phyloP scores from a whole-genome alignment of 1,140 invertebrate species.

The Papilio glaucus region DNA sequence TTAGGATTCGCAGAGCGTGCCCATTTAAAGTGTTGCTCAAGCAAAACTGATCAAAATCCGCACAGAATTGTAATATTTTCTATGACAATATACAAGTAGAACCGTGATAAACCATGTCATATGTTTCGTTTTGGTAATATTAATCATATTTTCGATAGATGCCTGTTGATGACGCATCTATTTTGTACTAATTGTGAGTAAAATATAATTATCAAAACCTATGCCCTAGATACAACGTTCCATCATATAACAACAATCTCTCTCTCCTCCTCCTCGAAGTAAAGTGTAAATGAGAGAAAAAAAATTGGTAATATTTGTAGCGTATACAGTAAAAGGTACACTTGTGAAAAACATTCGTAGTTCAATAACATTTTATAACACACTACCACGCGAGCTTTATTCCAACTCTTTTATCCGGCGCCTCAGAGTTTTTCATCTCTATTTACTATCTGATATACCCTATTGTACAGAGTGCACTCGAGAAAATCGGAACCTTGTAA shows the following conservation, averaged over 20 bases:
- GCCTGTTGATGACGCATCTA: neutral
- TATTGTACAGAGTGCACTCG: neutral
- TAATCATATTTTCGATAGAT: neutral
- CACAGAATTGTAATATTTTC: too few relatives aligned
- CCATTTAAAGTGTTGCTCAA: too few relatives aligned
- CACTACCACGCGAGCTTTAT: constrained; percentile 12
- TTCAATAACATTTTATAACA: constrained; percentile 19
- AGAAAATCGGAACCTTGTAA: neutral
- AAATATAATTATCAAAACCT: too few relatives aligned
- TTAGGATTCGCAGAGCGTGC: too few relatives aligned
- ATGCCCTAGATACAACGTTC: neutral
- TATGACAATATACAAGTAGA: too few relatives aligned
- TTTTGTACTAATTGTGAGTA: too few relatives aligned
- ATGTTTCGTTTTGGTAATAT: too few relatives aligned
- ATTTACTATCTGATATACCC: neutral
- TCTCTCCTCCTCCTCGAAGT: neutral
- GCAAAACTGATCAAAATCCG: too few relatives aligned
- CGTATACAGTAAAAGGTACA: constrained; percentile 2
- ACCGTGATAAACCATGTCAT: too few relatives aligned
- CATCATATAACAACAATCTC: neutral
- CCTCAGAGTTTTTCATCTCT: constrained; percentile 8
- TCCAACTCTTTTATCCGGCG: constrained; percentile 9
- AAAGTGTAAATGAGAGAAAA: neutral
- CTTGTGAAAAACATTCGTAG: constrained; percentile 20
- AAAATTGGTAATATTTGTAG: neutral